Evolutionary conservation across 2,888 invertebrate genomes (phyloP).

Genomic region (Drosophila kokeensis): DNA sequence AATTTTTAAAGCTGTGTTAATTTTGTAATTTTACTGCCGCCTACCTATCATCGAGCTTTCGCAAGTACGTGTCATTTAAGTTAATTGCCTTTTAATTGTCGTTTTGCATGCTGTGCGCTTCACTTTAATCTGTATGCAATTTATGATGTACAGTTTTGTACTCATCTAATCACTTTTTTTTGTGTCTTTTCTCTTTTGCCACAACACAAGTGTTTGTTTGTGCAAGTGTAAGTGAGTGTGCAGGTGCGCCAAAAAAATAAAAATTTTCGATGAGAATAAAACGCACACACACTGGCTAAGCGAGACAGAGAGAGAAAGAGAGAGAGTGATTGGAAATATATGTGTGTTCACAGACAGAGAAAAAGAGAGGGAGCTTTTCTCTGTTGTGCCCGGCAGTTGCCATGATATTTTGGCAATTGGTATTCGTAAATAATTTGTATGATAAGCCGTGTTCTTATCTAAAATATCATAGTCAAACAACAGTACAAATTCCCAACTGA

Average conservation of each 20-base stretch:
- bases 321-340: neutral
- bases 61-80: conserved; percentile 48
- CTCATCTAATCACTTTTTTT: neutral
- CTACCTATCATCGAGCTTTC: conserved; percentile 39
- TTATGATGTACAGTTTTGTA: conserved; percentile 7
- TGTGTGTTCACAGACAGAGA: neutral
- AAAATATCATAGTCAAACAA: conserved; percentile 34
- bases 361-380: conserved; percentile 4
- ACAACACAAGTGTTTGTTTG: conserved; percentile 21
- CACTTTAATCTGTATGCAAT: conserved; percentile 15
- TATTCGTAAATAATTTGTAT: conserved; percentile 31
- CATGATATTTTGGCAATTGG: conserved; percentile 15
- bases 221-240: conserved; percentile 7
- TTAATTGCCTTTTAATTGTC: conserved; percentile 23
- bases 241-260: conserved; percentile 60
- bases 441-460: conserved; percentile 40
- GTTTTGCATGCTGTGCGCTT: conserved; percentile 5
- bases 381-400: conserved; percentile 36
- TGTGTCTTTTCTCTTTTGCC: conserved; percentile 7
- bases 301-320: conserved; percentile 1
- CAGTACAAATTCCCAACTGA: conserved; percentile 25
- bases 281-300: conserved; percentile 24
- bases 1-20: conserved; percentile 1
- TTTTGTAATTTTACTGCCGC: conserved; percentile 28
- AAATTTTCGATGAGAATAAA: conserved; percentile 7